Base-by-base conservation (phyloP, 2,797 vertebrate species). In the Triplophysa yarkandensis region DNA sequence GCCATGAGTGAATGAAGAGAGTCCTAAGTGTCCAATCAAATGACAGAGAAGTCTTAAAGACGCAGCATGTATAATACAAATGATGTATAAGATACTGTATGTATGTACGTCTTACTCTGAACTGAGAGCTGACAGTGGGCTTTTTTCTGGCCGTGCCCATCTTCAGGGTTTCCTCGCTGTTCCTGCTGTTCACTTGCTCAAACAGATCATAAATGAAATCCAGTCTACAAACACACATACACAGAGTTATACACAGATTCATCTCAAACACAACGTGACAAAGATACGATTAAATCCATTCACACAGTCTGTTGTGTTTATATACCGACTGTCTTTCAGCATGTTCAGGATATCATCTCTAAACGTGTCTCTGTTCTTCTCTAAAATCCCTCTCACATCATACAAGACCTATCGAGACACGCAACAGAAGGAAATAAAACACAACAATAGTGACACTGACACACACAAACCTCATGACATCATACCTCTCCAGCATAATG, bases 151-250 rank as follows among this genome's bases (percentile, higher is more conserved):
- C 94, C 25, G 95, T 97, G 81, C 95, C 95, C 94, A 96, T 94
- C 89, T 96, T 97, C 79, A 93, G 79, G 0, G 93, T 93, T 84
- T 96, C 95, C 80, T 95, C 95, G 2, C 85, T 93, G 86, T 92
- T 94, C 77, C 94, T 92, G 86, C 95, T 95, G 80, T 92, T 94
- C 50, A 97, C 95, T 80, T 89, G 95, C 89, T 98, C 95, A 86
- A 97, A 98, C 82, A 98, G 86, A 83, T 98, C 95, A 50, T 98
- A 98, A 87, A 98, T 97, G 86, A 98, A 98, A 86, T 98, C 95
- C 88, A 95, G 83, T 80, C 94, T 97, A 77, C 52, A 57, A 41
- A 63, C 43, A 50, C 1, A 46, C 57, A 68, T 41, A 68, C 27
- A 64, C 41, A 67, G 23, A 71, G 55, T 48, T 19, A 71, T 6